Base-by-base conservation (phyloP, 1,140 invertebrate genomes). In the Drosophila erecta region DNA sequence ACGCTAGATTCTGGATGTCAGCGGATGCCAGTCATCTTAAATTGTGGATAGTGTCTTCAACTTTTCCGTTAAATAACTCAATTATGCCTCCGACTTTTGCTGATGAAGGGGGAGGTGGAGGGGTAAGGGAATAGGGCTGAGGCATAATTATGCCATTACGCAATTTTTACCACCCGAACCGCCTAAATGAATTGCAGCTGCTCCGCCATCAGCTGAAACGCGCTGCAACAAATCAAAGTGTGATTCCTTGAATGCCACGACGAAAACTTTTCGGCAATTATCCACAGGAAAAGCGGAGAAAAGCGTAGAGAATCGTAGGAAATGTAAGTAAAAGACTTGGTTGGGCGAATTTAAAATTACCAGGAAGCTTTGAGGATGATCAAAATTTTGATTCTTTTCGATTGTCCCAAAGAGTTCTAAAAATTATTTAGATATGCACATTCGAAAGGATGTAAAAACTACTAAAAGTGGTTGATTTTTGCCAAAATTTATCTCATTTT, bases 261-360 rank as follows among this genome's bases (percentile, higher is more conserved):
- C 46, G 61, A 62, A 85, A 85, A 81, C 62, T 85, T 87, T 85
- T 72, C 65, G 73, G 81, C 83, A 81, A 85, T 85, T 85, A 85
- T 87, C 49, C 44, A 44, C 50, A 62, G 27, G 40, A 60, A 59
- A 59, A 37, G 24, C 33, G 30, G 17, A 27, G 33, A 22, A 14
- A 47, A 12, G 4, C n/a, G 15, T 20, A 40, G 7, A 17, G 8
- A 30, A 44, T 44, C 35, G 55, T 12, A 60, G 24, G 14, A 11
- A 27, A 27, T 5, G 12, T 20, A 24, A 14, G 37, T 6, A n/a
- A 27, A 27, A 49, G 40, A 61, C 35, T 33, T 22, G 24, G 24
- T 41, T 33, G 12, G 14, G 40, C 8, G 40, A 14, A 24, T 56
- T 41, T 57, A 30, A 58, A 62, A 62, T 62, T n/a, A 22, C 47